Base-by-base conservation (phyloP, 2,797 vertebrate genomes). In the Steatocranus sp. region DNA sequence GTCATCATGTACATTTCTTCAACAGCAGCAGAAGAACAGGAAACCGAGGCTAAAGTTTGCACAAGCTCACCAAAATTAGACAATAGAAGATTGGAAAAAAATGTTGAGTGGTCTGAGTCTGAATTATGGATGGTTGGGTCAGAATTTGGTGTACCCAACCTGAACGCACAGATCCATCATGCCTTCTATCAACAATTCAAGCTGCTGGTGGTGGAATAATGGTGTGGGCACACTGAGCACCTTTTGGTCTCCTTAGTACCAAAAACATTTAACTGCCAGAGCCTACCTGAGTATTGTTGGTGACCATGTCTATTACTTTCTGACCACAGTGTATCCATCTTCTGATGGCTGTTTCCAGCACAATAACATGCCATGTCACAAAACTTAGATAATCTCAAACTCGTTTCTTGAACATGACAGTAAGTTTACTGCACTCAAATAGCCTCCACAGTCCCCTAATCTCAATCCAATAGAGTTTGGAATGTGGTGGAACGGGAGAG, bases 141-240 rank as follows among this genome's bases (percentile, higher is more conserved):
- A 80, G 46, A 89, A 86, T 88, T 79, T 82, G 48, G 18, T 15
- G 27, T 73, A 53, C 86, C 84, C 32, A 85, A 75, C 50, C 84
- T 27, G 66, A 18, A 46, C 0, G 23, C 66, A 70, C 10, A 46
- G 41, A 46, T 70, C 41, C 23, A 30, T 46, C 23, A 27, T 70
- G 41, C 10, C 23, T 68, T 68, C 20, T 68, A 43, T 43, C 63
- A 43, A 27, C 14, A 27, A 5, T 46, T 70, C 23, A 27, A 6
- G 6, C 41, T 46, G 41, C 1, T 27, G 23, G 4, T 70, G 41
- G 23, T 30, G 23, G 41, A 18, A 25, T 70, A 70, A 70, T 70
- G 66, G 15, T 70, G 38, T 3, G 23, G 63, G 38, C 63, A n/a
- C n/a, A n/a, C n/a, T n/a, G n/a, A n/a, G n/a, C n/a, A 66, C 34